Conservation (phyloP, 2,888 invertebrate genomes). For the Chaitophorus viminalis region DNA sequence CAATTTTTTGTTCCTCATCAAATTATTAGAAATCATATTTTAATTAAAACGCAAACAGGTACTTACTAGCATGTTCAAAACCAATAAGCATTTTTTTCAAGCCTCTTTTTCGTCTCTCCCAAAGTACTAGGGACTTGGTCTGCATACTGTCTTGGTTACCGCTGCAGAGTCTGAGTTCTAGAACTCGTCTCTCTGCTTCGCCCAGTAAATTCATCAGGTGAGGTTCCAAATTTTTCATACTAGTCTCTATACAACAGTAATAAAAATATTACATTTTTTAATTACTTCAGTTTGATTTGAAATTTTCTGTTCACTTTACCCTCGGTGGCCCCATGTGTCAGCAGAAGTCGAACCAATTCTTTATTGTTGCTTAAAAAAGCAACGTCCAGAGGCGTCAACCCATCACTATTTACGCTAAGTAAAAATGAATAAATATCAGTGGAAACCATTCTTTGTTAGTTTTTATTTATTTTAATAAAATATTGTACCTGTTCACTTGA, state of each 20-base stretch:
- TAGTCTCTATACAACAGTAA: slow-evolving; percentile 71
- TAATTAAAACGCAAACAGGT: neutral
- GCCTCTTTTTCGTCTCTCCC: slow-evolving; percentile 85
- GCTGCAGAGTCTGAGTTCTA: slow-evolving; percentile 74
- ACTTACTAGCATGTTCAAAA: slow-evolving; percentile 83
- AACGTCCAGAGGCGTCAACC: slow-evolving; percentile 89
- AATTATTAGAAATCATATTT: neutral
- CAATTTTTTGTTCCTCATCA: neutral
- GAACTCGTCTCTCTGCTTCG: slow-evolving; percentile 85
- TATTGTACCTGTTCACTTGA: slow-evolving; percentile 89
- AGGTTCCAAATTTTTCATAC: slow-evolving; percentile 78
- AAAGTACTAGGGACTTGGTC: slow-evolving; percentile 85
- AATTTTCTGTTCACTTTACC: slow-evolving; percentile 70
- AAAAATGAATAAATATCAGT: slow-evolving; percentile 60
- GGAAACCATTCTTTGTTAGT: too few relatives aligned
- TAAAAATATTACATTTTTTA: neutral
- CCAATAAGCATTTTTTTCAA: slow-evolving; percentile 84
- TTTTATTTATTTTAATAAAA: neutral
- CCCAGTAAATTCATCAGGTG: slow-evolving; percentile 81
- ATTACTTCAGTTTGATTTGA: neutral
- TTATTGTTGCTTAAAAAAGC: slow-evolving; percentile 91
- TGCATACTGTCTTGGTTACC: slow-evolving; percentile 71
- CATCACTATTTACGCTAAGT: slow-evolving; percentile 86
- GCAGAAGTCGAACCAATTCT: slow-evolving; percentile 88
- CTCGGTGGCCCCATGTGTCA: slow-evolving; percentile 86